A percentile compares a stretch with the other conserved stretches of the same genome.
phyloP scores from a whole-genome alignment of 2,888 invertebrate genomes.

The Stenotaenia linearis region DNA sequence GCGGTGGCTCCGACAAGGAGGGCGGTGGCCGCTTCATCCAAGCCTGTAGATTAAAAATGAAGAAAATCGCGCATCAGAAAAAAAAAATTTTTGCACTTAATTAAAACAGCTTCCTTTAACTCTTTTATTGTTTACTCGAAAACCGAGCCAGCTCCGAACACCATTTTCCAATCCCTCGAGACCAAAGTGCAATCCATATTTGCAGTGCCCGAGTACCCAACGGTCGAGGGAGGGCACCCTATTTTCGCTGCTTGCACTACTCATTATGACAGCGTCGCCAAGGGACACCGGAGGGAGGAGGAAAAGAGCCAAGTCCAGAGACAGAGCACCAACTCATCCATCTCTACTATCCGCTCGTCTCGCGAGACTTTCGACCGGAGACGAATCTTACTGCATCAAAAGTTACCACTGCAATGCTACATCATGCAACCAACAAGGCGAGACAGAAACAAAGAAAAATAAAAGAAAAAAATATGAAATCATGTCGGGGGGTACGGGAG shows the following conservation, averaged over 20 bases:
- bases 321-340: background rate
- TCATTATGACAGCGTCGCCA: constrained; percentile 12
- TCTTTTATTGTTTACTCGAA: background rate
- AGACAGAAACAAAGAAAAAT: background rate
- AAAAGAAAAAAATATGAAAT: background rate
- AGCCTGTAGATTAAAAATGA: background rate
- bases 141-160: background rate
- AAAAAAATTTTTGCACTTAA: background rate
- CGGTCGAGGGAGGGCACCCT: constrained; percentile 14
- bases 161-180: background rate
- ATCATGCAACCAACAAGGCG: background rate
- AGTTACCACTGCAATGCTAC: background rate
- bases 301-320: background rate
- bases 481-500: too few relatives aligned
- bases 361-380: background rate
- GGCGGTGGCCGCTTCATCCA: constrained; percentile 27
- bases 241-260: constrained; percentile 27
- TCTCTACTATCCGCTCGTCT: background rate
- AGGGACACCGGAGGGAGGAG: background rate
- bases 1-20: constrained; percentile 13
- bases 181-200: background rate
- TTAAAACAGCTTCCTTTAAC: background rate
- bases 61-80: background rate
- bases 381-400: constrained; percentile 8
- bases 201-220: constrained; percentile 27